Percentiles rank a stretch among this genome's conserved stretches.
Evolutionary conservation across 2,888 invertebrate species (phyloP).

Genomic region (Rhagonycha lutea): DNA sequence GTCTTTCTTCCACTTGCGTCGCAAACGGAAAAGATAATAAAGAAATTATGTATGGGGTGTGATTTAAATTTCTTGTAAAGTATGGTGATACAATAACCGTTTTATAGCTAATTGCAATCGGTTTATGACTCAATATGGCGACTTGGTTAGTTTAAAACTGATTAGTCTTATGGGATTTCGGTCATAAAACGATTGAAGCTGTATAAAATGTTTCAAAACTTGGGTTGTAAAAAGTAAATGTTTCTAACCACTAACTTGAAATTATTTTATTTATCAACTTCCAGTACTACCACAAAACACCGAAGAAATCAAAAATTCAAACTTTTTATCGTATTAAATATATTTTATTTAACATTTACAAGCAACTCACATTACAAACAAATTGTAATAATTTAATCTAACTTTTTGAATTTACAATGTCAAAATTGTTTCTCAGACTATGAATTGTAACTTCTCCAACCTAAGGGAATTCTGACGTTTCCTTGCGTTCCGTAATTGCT

Average conservation of each 20-base stretch:
- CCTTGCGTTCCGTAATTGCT: background rate
- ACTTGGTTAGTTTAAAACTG: conserved; percentile 55
- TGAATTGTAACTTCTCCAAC: background rate
- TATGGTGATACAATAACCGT: conserved; percentile 51
- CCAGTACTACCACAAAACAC: background rate
- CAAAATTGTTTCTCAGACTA: background rate
- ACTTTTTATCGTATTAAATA: background rate
- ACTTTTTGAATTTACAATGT: background rate
- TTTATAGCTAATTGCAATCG: conserved; percentile 58
- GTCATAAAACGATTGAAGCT: conserved; percentile 49
- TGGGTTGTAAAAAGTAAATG: conserved; percentile 50
- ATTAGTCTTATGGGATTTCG: conserved; percentile 52
- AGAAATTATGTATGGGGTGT: conserved; percentile 19
- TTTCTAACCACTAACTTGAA: conserved; percentile 36
- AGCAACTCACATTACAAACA: background rate
- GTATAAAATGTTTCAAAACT: conserved; percentile 47
- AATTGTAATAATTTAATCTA: background rate
- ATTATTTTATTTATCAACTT: conserved; percentile 1
- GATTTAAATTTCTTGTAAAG: conserved; percentile 24
- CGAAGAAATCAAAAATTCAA: background rate
- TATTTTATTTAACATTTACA: background rate
- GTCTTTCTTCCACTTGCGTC: conserved; percentile 37
- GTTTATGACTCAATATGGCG: conserved; percentile 57
- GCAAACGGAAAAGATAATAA: background rate
- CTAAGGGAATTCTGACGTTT: background rate